Conservation (phyloP, 2,888 invertebrate species). For the Callinectes sapidus region DNA sequence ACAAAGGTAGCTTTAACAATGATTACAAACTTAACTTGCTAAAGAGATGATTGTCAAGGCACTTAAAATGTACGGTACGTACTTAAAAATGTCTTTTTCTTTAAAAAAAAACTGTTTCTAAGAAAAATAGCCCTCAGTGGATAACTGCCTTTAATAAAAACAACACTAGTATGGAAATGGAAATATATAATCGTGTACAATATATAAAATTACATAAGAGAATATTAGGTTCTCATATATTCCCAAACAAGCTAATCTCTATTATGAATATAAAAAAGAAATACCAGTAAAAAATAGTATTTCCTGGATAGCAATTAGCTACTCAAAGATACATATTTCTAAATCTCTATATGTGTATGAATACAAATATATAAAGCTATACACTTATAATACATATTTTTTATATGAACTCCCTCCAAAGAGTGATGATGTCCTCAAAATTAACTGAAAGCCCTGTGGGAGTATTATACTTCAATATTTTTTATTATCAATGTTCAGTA, state of each 20-base stretch:
- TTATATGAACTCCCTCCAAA: not conserved
- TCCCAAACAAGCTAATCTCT: slow-evolving; percentile 9
- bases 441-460: slow-evolving; percentile 12
- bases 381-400: not conserved
- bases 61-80: too few relatives aligned
- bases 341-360: not conserved
- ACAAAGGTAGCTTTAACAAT: not conserved
- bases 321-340: not conserved
- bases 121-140: not conserved
- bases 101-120: not conserved
- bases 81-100: too few relatives aligned
- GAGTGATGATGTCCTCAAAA: not conserved
- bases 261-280: not conserved
- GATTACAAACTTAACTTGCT: not conserved
- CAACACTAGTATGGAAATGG: not conserved
- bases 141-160: not conserved
- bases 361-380: not conserved
- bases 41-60: not conserved
- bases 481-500: not conserved
- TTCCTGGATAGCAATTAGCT: slow-evolving; percentile 2
- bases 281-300: slow-evolving; percentile 13
- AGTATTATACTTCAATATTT: not conserved
- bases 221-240: not conserved
- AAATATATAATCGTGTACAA: not conserved
- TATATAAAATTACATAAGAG: not conserved